phyloP scores from a whole-genome alignment of 2,888 invertebrate species.

The Ramazzottius varieornatus region DNA sequence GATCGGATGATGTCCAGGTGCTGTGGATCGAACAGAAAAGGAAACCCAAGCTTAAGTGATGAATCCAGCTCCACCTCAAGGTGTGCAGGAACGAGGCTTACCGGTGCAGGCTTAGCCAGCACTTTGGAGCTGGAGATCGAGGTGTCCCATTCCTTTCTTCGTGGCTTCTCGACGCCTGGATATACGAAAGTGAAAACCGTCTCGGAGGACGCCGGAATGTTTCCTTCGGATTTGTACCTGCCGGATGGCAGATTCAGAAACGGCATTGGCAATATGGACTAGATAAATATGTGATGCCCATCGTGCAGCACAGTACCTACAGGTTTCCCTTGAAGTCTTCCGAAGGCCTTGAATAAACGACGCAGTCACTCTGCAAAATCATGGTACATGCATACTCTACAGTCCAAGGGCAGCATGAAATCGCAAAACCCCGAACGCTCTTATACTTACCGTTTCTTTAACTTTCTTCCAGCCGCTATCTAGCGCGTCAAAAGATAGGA shows the following conservation, averaged over 20 bases:
- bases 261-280: background rate
- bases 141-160: conserved; percentile 18
- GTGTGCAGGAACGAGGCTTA: no score
- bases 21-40: conserved; percentile 9
- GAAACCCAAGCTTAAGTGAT: no score
- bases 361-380: background rate
- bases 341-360: conserved; percentile 12
- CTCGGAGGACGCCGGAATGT: conserved; percentile 15
- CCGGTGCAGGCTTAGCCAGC: conserved; percentile 14
- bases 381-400: background rate
- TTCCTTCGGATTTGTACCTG: conserved; percentile 19
- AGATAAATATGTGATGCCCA: no score
- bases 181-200: conserved; percentile 19
- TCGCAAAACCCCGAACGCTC: background rate
- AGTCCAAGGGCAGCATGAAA: background rate
- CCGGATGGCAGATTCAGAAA: conserved; percentile 3
- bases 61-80: no score
- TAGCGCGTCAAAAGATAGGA: no score
- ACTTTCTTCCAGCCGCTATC: background rate
- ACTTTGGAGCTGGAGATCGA: conserved; percentile 17
- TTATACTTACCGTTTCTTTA: background rate
- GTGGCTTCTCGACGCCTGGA: conserved; percentile 15
- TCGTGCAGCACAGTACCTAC: conserved; percentile 11
- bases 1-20: conserved; percentile 14
- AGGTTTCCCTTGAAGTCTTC: conserved; percentile 13